Base-by-base conservation (phyloP, 2,113 vertebrate species). In the Protobothrops mucrosquamatus region DNA sequence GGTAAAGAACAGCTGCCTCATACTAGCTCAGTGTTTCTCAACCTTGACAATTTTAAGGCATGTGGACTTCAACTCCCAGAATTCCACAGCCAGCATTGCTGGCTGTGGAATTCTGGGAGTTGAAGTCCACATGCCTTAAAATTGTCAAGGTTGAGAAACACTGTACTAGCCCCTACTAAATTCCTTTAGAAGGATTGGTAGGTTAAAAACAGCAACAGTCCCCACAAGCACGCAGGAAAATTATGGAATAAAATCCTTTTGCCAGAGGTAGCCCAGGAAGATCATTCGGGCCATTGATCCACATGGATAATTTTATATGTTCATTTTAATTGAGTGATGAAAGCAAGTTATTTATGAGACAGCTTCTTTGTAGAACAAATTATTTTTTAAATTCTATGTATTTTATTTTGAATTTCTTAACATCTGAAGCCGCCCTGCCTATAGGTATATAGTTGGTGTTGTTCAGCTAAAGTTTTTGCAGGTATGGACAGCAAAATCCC, bases 221-320 rank as follows among this genome's bases (percentile, higher is more conserved):
- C 51, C 18, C 23, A 0, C 14, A 10, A 0, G 48, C 9, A 22
- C 0, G 26, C 61, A 3, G 26, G 10, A n/a, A 92, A 87, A 46
- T 3, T 23, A 10, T 0, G 0, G 81, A 85, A 91, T 89, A 88
- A 85, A 8, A 23, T 91, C 87, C 0, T 29, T 34, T 59, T 92
- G 48, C 85, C n/a, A 7, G 48, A 48, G 91, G 74, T 0, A 0
- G 23, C 26, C 26, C 22, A 81, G 7, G 74, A 81, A 81, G 34
- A 81, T 22, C 20, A 81, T 22, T 81, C 43, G 34, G 74, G 7
- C 34, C 34, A 81, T 81, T 81, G 18, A 81, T 39, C 34, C 7
- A 81, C 34, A 81, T 43, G 74, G 34, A 81, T 43, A 81, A 43
- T 81, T 39, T 81, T 43, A 81, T 81, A 81, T 22, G 34, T 81